These are phyloP conservation scores for Salpingus planirostris DNA, from an alignment of 2,888 invertebrate genomes.

Conservation along the genomic window DNA sequence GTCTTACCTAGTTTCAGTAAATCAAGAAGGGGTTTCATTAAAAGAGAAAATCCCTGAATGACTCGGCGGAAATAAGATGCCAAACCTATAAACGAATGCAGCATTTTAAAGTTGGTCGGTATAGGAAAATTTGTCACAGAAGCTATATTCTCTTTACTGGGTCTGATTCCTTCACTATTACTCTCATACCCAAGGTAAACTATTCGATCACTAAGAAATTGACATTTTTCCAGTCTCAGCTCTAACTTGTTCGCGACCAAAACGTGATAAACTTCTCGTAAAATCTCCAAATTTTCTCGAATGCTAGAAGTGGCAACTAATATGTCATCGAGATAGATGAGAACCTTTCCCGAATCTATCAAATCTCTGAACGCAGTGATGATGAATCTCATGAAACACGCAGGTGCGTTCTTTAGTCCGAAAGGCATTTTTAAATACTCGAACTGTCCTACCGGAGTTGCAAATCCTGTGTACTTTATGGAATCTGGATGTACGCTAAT, in stretches of 20 bases:
- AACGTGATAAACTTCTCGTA: constrained; percentile 1
- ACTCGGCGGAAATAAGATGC: constrained; percentile 1
- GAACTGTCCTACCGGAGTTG: constrained; percentile 4
- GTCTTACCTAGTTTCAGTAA: not conserved
- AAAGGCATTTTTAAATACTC: constrained; percentile 6
- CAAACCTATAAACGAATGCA: constrained; percentile 2
- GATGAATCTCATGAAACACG: constrained; percentile 2
- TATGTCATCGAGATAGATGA: constrained; percentile 6
- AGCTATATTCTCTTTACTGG: not conserved
- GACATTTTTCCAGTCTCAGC: constrained; percentile 2
- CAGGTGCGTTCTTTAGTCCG: constrained; percentile 1
- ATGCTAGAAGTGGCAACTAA: constrained; percentile 3
- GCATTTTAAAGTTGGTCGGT: not conserved
- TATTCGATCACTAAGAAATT: not conserved
- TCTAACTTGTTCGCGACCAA: not conserved
- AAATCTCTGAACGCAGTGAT: constrained; percentile 3
- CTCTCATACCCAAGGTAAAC: constrained; percentile 4
- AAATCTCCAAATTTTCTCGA: constrained; percentile 1
- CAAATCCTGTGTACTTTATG: constrained; percentile 4
- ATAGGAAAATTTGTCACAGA: constrained; percentile 1
- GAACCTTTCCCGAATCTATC: not conserved
- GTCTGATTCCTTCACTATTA: not conserved
- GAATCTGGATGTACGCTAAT: constrained; percentile 1
- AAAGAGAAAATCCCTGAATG: constrained; percentile 1
- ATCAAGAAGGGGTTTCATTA: not conserved